Evolutionary conservation across 2,888 invertebrate genomes (phyloP), one percentile per base, ranked within the genome.

Genomic region (Nesidiocoris tenuis): DNA sequence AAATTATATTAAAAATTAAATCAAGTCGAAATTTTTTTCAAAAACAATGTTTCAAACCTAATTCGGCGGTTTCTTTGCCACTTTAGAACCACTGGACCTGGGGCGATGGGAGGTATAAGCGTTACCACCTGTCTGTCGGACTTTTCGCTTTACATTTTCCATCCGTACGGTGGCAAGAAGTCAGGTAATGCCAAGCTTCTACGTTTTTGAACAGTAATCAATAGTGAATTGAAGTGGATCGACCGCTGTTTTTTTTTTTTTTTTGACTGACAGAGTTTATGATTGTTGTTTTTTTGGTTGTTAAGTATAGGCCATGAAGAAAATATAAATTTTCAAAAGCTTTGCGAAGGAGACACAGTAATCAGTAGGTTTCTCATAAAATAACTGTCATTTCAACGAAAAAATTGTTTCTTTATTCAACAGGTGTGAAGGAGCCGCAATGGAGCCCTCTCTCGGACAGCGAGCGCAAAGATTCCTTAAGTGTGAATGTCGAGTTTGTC

Each of bases 111-210:
- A 25, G 95, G 95, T 0, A 86, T 95, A 1, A 95, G 97, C 83
- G 94, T 99, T 3, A 98, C 98, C 0, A 97, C 96, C 0, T 96
- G 96, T 82, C 87, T 99, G 77, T 95, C 96, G 0, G 97, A 98
- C 85, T 99, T 99, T 85, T 96, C 96, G 1, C 92, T 99, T 1
- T 97, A 96, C 84, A 95, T 99, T 82, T 99, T 98, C 86, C 98
- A 98, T 86, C 98, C 98, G 0, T 99, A 98, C 83, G 97, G 97
- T 5, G 93, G 92, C 66, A 95, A 95, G 84, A 95, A 95, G 84
- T 88, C 92, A 68, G 90, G 91, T 81, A 79, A 77, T 5, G 0
- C 21, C n/a, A n/a, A n/a, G n/a, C n/a, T n/a, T n/a, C n/a, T n/a
- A n/a, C n/a, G n/a, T n/a, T n/a, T 1, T 1, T n/a, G 2, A n/a